Evolutionary conservation across 2,797 vertebrate genomes (phyloP), one percentile per base, ranked within the genome.

Genomic region (Lepus townsendii): DNA sequence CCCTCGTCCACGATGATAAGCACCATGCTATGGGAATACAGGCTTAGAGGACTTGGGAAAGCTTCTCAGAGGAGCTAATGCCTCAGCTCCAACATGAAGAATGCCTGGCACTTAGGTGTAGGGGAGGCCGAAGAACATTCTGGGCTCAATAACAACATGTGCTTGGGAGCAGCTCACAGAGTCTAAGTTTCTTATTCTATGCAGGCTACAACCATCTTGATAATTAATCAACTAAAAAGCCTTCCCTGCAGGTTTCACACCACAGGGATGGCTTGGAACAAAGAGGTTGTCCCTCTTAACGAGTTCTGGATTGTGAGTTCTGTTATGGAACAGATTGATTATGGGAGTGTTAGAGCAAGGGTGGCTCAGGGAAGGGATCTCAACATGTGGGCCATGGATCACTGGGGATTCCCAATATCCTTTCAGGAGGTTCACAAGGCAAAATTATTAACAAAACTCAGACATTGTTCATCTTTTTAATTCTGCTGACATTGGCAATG

Each of bases 41-140:
- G 38, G 71, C 71, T 83, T 78, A 65, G 62, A 50, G n/a, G 30
- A 71, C 13, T 65, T 79, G 83, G 72, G 60, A 72, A 92, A 30
- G 13, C 32, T 42, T 77, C 78, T 65, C n/a, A 27, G 14, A 88
- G 30, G 32, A 86, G 71, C 5, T 24, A 47, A 75, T 50, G 60
- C 52, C 30, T 86, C 72, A 54, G 66, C 60, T 57, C 38, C 91
- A 79, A 93, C 62, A 24, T 90, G 57, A 90, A 91, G 42, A 66
- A 32, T 42, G 2, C 54, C 20, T 54, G 66, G 54, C 14, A 38
- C 6, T 66, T 60, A 88, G 22, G 9, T 1, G 8, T 42, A 65
- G 38, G 13, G 27, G 26, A 27, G 19, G 27, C n/a, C 32, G 63
- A 69, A 13, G 69, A 68, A 24, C 19, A 54, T 52, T 65, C 62